Percentiles rank a stretch among this genome's conserved stretches.
Conservation (phyloP, 2,113 vertebrate species). For the Bothrops jararaca region DNA sequence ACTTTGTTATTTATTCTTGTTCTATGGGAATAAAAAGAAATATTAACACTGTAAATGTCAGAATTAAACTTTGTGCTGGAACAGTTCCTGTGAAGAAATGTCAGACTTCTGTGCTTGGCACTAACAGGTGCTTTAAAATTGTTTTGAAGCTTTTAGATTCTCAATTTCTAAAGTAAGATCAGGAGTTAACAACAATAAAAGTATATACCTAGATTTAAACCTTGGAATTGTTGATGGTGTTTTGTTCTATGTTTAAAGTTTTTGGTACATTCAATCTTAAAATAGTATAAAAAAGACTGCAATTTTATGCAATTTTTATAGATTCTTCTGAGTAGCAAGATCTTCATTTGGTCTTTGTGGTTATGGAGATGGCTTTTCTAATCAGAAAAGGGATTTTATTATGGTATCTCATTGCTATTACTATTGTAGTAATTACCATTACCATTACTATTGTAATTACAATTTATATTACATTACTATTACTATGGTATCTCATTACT, state of each 20-base stretch:
- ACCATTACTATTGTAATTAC: neutral
- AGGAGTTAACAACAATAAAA: neutral
- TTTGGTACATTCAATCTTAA: neutral
- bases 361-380: neutral
- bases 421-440: neutral
- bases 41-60: neutral
- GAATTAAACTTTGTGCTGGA: neutral
- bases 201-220: neutral
- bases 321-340: neutral
- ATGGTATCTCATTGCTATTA: neutral
- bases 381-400: neutral
- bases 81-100: neutral
- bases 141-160: neutral
- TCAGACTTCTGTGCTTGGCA: neutral
- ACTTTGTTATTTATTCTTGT: neutral
- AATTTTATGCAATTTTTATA: neutral
- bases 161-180: neutral
- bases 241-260: neutral
- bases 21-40: neutral
- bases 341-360: neutral
- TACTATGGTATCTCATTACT: neutral
- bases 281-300: neutral
- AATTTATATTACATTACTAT: neutral
- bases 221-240: neutral
- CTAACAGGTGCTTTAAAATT: neutral